Evolutionary conservation across 2,888 invertebrate genomes (phyloP).

Genomic region (Phaedon cochleariae): DNA sequence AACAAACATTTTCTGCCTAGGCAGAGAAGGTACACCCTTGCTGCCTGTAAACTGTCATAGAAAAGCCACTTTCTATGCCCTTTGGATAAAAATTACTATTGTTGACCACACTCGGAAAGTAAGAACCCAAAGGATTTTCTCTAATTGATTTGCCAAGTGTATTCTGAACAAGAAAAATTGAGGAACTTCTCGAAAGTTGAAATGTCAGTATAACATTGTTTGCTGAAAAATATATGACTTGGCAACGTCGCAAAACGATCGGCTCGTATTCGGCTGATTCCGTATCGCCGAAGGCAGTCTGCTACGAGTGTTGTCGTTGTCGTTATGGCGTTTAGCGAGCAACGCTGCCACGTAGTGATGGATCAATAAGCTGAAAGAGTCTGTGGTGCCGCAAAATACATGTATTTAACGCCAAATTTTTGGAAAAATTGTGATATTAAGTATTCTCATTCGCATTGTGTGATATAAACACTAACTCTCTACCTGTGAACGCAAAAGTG

Average conservation of each 20-base stretch:
- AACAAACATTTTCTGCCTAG: too few relatives aligned
- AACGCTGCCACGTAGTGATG: slow-evolving; percentile 60
- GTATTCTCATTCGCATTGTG: slow-evolving; percentile 59
- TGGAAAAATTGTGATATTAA: slow-evolving; percentile 62
- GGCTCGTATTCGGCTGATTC: background rate
- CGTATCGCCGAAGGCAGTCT: background rate
- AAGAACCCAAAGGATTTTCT: too few relatives aligned
- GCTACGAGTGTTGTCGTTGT: slow-evolving; percentile 22
- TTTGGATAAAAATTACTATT: too few relatives aligned
- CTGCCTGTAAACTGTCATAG: too few relatives aligned
- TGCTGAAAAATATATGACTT: background rate
- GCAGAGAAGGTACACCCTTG: too few relatives aligned
- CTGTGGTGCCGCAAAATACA: slow-evolving; percentile 57
- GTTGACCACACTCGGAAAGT: too few relatives aligned
- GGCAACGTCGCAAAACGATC: background rate
- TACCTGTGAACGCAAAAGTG: slow-evolving; percentile 49
- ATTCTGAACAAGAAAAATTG: too few relatives aligned
- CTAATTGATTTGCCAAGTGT: too few relatives aligned
- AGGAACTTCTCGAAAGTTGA: too few relatives aligned
- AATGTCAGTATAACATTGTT: too few relatives aligned
- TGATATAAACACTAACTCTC: slow-evolving; percentile 54
- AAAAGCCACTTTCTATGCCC: too few relatives aligned
- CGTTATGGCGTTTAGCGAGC: slow-evolving; percentile 46
- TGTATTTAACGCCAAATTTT: slow-evolving; percentile 63
- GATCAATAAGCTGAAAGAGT: slow-evolving; percentile 59